These are phyloP conservation scores for Fistularia tabacaria DNA, from an alignment of 2,797 vertebrate species.

Conservation along the genomic window DNA sequence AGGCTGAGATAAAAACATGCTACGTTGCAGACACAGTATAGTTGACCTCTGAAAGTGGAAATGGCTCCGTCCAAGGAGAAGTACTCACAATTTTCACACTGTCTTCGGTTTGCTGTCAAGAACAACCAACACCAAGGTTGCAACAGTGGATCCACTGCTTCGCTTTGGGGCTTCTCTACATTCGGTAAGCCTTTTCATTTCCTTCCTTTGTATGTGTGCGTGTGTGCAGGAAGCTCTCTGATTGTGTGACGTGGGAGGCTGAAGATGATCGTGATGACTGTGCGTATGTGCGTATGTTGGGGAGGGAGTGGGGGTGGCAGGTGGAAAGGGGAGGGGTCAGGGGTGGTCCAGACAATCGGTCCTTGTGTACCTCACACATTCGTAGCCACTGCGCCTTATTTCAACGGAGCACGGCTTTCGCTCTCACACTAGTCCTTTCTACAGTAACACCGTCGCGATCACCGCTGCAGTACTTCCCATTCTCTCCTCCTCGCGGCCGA, in stretches of 20 bases:
- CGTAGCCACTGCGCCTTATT: slow-evolving; percentile 66
- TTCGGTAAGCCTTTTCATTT: no score
- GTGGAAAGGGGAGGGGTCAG: slow-evolving; percentile 60
- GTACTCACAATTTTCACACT: no score
- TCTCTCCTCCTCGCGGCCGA: background rate
- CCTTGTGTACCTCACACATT: slow-evolving; percentile 67
- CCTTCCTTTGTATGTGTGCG: slow-evolving; percentile 1
- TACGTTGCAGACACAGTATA: no score
- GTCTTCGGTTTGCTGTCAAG: no score
- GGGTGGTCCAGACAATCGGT: slow-evolving; percentile 73
- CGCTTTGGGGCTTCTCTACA: no score
- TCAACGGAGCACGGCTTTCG: slow-evolving; percentile 37
- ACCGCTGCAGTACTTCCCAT: background rate
- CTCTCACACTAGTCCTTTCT: slow-evolving; percentile 1
- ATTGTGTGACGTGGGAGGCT: no score
- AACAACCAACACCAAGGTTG: no score
- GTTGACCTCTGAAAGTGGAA: no score
- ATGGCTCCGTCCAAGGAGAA: no score
- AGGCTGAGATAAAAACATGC: no score
- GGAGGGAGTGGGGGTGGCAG: slow-evolving; percentile 32
- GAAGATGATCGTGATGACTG: background rate
- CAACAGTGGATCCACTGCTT: no score
- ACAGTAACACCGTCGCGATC: background rate
- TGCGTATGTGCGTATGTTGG: background rate
- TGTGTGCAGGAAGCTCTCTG: no score